Conservation (phyloP, 2,797 vertebrate genomes). For the Mus minutoides region DNA sequence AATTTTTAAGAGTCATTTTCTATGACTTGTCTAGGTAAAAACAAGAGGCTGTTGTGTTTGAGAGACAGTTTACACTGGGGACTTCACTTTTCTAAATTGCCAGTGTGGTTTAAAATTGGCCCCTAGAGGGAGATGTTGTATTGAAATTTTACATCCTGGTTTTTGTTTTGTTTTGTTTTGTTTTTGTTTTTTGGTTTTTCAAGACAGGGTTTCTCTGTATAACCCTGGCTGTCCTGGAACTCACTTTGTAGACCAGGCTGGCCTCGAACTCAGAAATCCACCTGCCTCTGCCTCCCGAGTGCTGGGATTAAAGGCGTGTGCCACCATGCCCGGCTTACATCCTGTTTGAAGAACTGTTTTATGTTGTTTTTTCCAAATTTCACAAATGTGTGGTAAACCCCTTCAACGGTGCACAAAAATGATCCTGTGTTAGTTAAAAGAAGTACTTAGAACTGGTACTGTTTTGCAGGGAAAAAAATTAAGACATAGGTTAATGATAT, state of each 20-base stretch:
- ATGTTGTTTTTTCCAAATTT: neutral
- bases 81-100: neutral
- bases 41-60: neutral
- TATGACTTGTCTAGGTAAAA: neutral
- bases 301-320: no score
- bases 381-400: neutral
- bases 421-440: neutral
- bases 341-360: neutral
- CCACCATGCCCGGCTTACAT: no score
- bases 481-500: neutral
- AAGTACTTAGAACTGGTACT: neutral
- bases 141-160: slow-evolving; percentile 70
- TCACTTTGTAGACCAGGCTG: no score
- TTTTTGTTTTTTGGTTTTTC: no score
- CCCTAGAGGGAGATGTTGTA: slow-evolving; percentile 87
- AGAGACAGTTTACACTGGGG: neutral
- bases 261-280: no score
- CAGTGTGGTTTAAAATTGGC: slow-evolving; percentile 52
- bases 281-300: no score
- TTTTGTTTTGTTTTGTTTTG: no score
- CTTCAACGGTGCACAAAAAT: neutral
- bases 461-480: slow-evolving; percentile 37
- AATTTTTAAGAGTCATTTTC: neutral
- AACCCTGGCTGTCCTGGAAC: no score
- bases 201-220: no score